Conservation (phyloP, 37 sponge, comb jelly and placozoan species). For the Spongilla lacustris region DNA sequence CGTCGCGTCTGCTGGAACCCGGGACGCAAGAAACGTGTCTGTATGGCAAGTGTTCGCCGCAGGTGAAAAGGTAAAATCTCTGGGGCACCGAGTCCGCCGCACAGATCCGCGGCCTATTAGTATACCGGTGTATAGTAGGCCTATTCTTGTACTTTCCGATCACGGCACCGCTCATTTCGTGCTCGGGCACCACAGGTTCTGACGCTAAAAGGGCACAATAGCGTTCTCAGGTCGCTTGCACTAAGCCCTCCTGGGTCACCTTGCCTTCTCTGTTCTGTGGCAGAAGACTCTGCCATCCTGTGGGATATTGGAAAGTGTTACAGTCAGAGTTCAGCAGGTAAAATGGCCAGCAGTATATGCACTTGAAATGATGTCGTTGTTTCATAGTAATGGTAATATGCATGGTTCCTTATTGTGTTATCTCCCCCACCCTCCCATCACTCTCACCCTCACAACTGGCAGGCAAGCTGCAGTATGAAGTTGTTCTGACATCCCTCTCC, state of each 20-base stretch:
- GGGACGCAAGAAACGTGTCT: background rate
- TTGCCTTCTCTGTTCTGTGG: conserved; percentile 56
- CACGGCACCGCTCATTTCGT: no score
- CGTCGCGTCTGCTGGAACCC: conserved; percentile 9
- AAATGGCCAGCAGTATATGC: background rate
- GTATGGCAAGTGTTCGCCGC: background rate
- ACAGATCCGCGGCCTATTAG: background rate
- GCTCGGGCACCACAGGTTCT: no score
- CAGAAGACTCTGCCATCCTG: conserved; percentile 48
- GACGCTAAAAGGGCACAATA: background rate
- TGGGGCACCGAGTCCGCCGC: background rate
- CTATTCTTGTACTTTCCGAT: no score
- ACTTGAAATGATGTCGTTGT: background rate
- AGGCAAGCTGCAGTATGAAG: background rate
- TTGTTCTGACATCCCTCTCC: background rate
- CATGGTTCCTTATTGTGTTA: no score
- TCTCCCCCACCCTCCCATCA: no score
- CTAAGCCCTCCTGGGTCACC: conserved; percentile 4
- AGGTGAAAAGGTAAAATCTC: background rate
- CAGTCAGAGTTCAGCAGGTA: conserved; percentile 1
- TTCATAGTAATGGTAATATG: no score
- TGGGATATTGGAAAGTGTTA: conserved; percentile 55
- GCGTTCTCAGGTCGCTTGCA: conserved; percentile 2
- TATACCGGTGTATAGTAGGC: no score
- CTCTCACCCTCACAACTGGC: background rate